A percentile compares a stretch with the other conserved stretches of the same genome.
Conservation (phyloP, 1,140 invertebrate genomes). For the Bombus balteatus region DNA sequence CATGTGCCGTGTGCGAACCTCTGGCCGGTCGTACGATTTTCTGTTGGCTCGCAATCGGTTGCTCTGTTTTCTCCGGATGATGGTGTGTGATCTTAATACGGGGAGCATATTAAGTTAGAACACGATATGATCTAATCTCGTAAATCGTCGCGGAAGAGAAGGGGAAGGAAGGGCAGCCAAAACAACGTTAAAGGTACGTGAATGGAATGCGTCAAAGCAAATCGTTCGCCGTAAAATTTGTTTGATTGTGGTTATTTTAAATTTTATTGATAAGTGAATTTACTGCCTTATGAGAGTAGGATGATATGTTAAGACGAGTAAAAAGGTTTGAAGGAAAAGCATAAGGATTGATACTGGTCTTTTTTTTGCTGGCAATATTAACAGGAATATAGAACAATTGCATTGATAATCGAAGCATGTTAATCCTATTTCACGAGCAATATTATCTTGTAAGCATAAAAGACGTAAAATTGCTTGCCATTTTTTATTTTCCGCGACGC, state of each 20-base stretch:
- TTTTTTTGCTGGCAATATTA: too few species aligned
- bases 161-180: too few species aligned
- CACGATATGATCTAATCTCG: conserved; percentile 1
- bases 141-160: not conserved
- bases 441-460: not conserved
- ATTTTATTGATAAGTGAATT: not conserved
- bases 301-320: not conserved
- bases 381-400: too few species aligned
- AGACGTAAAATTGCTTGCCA: not conserved
- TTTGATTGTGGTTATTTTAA: not conserved
- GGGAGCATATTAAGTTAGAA: conserved; percentile 15
- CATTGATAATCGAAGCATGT: too few species aligned
- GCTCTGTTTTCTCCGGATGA: conserved; percentile 5
- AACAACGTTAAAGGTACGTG: too few species aligned
- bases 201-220: not conserved
- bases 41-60: conserved; percentile 14
- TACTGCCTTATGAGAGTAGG: not conserved
- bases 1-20: conserved; percentile 2
- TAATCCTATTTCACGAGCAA: not conserved
- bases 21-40: conserved; percentile 33
- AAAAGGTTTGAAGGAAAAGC: not conserved
- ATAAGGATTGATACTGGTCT: not conserved
- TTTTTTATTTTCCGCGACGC: not conserved
- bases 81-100: not conserved
- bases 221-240: not conserved